Evolutionary conservation across 2,113 vertebrate species (phyloP).

Genomic region (Hypocryptadius cinnamomeus): DNA sequence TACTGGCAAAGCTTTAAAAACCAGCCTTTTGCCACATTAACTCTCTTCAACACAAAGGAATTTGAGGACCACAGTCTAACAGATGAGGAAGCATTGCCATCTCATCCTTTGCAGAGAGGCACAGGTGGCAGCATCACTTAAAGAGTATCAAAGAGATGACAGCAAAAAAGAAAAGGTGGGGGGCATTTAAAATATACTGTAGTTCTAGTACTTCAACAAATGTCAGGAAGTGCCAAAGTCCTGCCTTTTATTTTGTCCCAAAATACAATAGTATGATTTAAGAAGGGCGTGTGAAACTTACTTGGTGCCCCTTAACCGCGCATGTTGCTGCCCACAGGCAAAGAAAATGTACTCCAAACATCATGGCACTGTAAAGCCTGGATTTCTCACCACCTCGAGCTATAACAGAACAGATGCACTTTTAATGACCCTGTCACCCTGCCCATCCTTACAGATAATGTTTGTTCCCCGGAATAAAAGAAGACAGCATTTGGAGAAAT

Average conservation of each 20-base stretch:
- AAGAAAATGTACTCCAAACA: background rate
- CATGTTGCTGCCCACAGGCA: background rate
- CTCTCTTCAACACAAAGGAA: background rate
- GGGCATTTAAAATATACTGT: background rate
- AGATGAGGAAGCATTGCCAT: background rate
- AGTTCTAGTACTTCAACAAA: background rate
- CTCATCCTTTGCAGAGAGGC: background rate
- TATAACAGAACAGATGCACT: background rate
- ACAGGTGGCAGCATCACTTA: background rate
- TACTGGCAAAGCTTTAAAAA: background rate
- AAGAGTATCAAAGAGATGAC: background rate
- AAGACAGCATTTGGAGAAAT: background rate
- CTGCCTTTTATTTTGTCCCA: slow-evolving; percentile 8
- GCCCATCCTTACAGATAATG: background rate
- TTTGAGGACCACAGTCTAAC: background rate
- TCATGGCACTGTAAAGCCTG: accelerated
- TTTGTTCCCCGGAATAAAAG: background rate
- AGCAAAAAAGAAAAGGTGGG: background rate
- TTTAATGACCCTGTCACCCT: background rate
- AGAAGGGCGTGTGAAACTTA: background rate
- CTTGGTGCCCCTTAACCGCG: background rate
- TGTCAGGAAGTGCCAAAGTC: slow-evolving; percentile 14
- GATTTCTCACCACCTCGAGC: background rate
- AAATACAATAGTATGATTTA: background rate
- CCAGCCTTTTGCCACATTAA: background rate